Percentiles rank a stretch among this genome's conserved stretches.
These are phyloP conservation scores for Flexamia atlantica DNA, from an alignment of 2,888 invertebrate genomes.

Conservation along the genomic window DNA sequence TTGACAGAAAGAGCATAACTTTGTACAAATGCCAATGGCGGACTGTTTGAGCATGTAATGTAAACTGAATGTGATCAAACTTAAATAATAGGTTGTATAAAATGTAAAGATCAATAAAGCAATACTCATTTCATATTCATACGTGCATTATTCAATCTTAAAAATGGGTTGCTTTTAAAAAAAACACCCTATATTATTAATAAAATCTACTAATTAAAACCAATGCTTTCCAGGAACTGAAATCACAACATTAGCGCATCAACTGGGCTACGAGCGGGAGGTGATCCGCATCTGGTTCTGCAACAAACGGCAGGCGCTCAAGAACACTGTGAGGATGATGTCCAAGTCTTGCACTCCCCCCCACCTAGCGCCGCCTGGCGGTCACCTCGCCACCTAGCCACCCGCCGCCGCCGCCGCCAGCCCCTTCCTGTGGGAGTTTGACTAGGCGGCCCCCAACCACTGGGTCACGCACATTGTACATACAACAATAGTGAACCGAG, in stretches of 20 bases:
- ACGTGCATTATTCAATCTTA: too few relatives aligned
- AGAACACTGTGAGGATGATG: constrained; percentile 98
- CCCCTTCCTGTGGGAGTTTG: constrained; percentile 64
- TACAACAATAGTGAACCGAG: constrained; percentile 1
- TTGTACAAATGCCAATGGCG: too few relatives aligned
- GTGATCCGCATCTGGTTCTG: constrained; percentile 99
- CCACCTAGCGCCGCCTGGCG: constrained; percentile 64
- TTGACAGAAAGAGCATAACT: too few relatives aligned
- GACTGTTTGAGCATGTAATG: too few relatives aligned
- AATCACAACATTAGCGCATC: constrained; percentile 96
- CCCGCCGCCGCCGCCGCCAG: constrained; percentile 57
- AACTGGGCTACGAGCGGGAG: constrained; percentile 97
- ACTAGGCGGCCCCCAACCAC: constrained; percentile 46
- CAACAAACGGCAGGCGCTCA: constrained; percentile 98
- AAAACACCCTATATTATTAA: too few relatives aligned
- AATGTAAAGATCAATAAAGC: too few relatives aligned
- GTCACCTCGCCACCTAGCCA: constrained; percentile 60
- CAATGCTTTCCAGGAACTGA: constrained; percentile 90
- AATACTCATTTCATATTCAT: too few relatives aligned
- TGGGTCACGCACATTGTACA: background rate
- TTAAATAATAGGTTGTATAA: too few relatives aligned
- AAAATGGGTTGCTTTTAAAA: too few relatives aligned
- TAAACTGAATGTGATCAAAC: too few relatives aligned
- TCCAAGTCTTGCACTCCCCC: constrained; percentile 80
- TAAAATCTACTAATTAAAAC: too few relatives aligned